Conservation (phyloP, 2,797 vertebrate species). For the Hoplostethus atlanticus region DNA sequence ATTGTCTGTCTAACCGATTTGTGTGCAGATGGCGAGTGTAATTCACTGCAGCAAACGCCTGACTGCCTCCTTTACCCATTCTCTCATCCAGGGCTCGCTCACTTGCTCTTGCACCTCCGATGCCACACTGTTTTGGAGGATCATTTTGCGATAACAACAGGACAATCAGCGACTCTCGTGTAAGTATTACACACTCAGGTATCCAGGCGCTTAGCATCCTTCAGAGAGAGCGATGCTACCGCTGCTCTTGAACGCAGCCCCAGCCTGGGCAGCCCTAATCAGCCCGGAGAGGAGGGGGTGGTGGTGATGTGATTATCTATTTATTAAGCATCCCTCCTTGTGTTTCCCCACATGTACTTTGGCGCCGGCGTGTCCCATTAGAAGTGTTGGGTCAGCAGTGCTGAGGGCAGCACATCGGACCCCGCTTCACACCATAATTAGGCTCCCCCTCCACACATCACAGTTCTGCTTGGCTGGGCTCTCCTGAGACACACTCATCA, state of each 20-base stretch:
- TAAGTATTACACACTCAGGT: slow-evolving; percentile 40
- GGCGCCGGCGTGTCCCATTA: slow-evolving; percentile 74
- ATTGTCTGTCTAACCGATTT: slow-evolving; percentile 41
- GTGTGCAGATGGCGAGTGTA: slow-evolving; percentile 59
- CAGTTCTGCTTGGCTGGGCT: slow-evolving; percentile 81
- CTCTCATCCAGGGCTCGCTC: slow-evolving; percentile 34
- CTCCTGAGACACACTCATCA: slow-evolving; percentile 74
- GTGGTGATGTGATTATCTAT: slow-evolving; percentile 64
- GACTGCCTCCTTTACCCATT: slow-evolving; percentile 31
- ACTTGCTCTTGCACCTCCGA: slow-evolving; percentile 20
- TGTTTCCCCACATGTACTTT: slow-evolving; percentile 55
- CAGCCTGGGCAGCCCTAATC: slow-evolving; percentile 50
- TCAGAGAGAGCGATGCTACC: slow-evolving; percentile 35
- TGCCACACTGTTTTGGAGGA: slow-evolving; percentile 36
- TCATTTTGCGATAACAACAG: slow-evolving; percentile 42
- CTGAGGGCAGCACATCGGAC: slow-evolving; percentile 78
- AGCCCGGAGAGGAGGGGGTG: slow-evolving; percentile 37
- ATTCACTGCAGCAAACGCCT: slow-evolving; percentile 29
- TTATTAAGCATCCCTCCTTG: slow-evolving; percentile 60
- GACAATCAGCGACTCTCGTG: slow-evolving; percentile 37
- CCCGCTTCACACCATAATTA: slow-evolving; percentile 67
- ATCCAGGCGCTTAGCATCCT: slow-evolving; percentile 53
- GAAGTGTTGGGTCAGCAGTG: slow-evolving; percentile 79
- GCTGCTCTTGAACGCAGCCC: slow-evolving; percentile 55
- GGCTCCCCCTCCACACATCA: slow-evolving; percentile 60